Conservation (phyloP, 2,888 invertebrate genomes). For the Chloromyia formosa region DNA sequence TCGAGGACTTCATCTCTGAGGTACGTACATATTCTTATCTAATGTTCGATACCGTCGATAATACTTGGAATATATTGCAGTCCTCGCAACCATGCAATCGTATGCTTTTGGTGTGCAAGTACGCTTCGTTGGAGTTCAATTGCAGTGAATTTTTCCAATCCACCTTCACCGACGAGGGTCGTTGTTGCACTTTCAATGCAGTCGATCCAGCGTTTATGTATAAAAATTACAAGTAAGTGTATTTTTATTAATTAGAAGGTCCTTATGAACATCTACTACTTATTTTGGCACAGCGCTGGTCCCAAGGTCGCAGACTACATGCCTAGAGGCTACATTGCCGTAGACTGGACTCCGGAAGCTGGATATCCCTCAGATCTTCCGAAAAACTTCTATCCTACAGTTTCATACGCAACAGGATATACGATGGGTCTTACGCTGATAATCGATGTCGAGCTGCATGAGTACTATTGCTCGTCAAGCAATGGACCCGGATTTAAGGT, state of each 20-base stretch:
- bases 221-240: slow-evolving; percentile 54
- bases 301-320: not conserved
- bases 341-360: slow-evolving; percentile 81
- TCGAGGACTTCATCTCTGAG: not conserved
- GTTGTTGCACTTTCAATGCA: slow-evolving; percentile 85
- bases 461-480: slow-evolving; percentile 84
- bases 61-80: not conserved
- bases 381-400: slow-evolving; percentile 46
- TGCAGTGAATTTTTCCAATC: slow-evolving; percentile 73
- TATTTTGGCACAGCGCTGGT: not conserved
- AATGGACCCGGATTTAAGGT: slow-evolving; percentile 66
- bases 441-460: slow-evolving; percentile 74
- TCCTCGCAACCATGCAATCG: not conserved
- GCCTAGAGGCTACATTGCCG: slow-evolving; percentile 49
- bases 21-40: not conserved
- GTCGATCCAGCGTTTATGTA: slow-evolving; percentile 75
- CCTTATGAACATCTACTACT: too few species aligned
- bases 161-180: slow-evolving; percentile 82
- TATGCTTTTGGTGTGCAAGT: not conserved
- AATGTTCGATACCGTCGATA: not conserved
- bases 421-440: slow-evolving; percentile 77
- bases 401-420: slow-evolving; percentile 67
- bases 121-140: not conserved
- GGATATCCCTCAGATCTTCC: slow-evolving; percentile 71
- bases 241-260: too few species aligned